Conservation (phyloP, 1,140 invertebrate genomes). For the Diuraphis noxia region DNA sequence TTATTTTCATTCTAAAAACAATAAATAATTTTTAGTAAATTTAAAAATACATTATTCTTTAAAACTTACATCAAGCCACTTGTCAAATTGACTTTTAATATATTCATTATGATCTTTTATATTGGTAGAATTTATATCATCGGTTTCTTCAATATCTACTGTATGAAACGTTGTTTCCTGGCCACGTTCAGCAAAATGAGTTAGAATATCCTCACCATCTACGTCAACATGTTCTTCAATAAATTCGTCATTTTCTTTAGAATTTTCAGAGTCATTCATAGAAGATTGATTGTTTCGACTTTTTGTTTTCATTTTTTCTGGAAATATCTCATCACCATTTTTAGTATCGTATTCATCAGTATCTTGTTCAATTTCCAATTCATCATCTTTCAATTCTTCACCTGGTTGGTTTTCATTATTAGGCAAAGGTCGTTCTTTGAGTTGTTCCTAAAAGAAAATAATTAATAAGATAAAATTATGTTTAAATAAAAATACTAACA, state of each 20-base stretch:
- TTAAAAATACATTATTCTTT: neutral
- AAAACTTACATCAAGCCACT: slow-evolving; percentile 61
- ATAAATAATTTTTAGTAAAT: neutral
- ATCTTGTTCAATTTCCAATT: slow-evolving; percentile 65
- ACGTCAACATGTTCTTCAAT: slow-evolving; percentile 63
- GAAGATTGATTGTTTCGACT: neutral
- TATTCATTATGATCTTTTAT: slow-evolving; percentile 40
- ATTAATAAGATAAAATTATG: neutral
- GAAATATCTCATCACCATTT: slow-evolving; percentile 1
- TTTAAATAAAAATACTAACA: slow-evolving; percentile 54
- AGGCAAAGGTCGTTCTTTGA: slow-evolving; percentile 71
- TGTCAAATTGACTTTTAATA: slow-evolving; percentile 65
- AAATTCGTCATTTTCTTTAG: slow-evolving; percentile 56
- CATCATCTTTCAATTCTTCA: slow-evolving; percentile 64
- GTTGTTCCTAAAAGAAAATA: slow-evolving; percentile 72
- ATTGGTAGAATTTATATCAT: slow-evolving; percentile 20
- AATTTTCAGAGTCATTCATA: slow-evolving; percentile 3
- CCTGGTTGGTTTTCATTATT: slow-evolving; percentile 66
- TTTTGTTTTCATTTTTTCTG: slow-evolving; percentile 35
- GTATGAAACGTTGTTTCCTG: slow-evolving; percentile 73
- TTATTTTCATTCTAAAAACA: slow-evolving; percentile 20
- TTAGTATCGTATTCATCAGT: slow-evolving; percentile 24
- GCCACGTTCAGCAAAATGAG: slow-evolving; percentile 69
- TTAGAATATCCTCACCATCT: slow-evolving; percentile 75
- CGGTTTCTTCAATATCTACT: slow-evolving; percentile 60